Percentiles rank a stretch among this genome's conserved stretches.
Conservation (phyloP, 1,140 invertebrate species). For the Goniozus legneri region DNA sequence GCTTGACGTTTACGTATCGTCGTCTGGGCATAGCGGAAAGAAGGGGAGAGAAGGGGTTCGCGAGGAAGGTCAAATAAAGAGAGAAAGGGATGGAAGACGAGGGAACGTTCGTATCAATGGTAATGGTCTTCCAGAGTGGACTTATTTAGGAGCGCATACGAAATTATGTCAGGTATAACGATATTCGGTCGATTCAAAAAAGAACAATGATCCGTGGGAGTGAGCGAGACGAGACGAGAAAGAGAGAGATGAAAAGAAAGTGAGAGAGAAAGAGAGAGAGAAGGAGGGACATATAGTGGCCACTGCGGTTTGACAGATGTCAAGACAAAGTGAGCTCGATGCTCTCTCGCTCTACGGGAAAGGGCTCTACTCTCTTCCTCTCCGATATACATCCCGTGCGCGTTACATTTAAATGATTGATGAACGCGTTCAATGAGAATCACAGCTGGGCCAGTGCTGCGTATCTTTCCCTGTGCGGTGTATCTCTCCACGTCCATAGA, state of each 20-base stretch:
- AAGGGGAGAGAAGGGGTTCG: conserved; percentile 1
- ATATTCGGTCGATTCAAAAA: too few species aligned
- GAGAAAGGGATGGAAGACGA: conserved; percentile 1
- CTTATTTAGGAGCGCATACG: conserved; percentile 31
- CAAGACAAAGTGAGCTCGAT: conserved; percentile 44
- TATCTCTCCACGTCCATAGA: too few species aligned
- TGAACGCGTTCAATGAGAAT: conserved; percentile 47
- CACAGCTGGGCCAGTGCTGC: conserved; percentile 41
- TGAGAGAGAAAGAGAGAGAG: conserved; percentile 12
- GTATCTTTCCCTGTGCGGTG: conserved; percentile 27
- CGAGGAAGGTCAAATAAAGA: background rate
- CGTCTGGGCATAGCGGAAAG: too few species aligned
- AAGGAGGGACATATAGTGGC: conserved; percentile 9
- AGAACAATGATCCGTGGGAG: conserved; percentile 4
- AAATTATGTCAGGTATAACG: too few species aligned
- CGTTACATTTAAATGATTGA: conserved; percentile 52
- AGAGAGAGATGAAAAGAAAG: background rate
- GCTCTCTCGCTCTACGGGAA: conserved; percentile 12
- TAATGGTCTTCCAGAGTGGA: conserved; percentile 25
- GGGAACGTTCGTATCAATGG: conserved; percentile 28
- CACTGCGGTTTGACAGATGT: conserved; percentile 42
- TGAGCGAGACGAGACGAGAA: background rate
- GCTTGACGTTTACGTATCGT: too few species aligned
- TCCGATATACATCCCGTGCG: too few species aligned
- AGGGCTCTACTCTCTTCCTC: too few species aligned